phyloP scores from a whole-genome alignment of 2,797 vertebrate genomes.

The Syngnathus acus region DNA sequence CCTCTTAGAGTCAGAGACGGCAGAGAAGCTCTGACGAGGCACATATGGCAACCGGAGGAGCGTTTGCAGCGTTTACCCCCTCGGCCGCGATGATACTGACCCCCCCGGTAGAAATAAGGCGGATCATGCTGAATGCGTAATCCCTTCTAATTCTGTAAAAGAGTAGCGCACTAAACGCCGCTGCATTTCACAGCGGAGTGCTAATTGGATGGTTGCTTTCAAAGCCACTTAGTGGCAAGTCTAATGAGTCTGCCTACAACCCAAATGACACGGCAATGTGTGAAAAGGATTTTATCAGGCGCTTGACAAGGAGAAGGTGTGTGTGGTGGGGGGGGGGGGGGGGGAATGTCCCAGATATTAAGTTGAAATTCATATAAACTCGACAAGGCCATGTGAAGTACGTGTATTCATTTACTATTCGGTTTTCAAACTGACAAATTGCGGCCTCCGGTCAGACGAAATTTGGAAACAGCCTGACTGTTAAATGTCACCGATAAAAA shows the following conservation, averaged over 20 bases:
- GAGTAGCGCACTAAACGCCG: constrained; percentile 63
- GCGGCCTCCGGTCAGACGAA: not conserved
- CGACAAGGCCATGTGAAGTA: constrained; percentile 24
- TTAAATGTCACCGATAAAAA: not conserved
- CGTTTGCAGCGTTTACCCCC: constrained; percentile 62
- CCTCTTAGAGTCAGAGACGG: constrained; percentile 55
- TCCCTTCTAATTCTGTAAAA: constrained; percentile 71
- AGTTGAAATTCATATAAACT: constrained; percentile 41
- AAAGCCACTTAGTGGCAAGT: constrained; percentile 70
- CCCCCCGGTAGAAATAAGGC: constrained; percentile 71
- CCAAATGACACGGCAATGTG: constrained; percentile 55
- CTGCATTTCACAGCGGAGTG: constrained; percentile 67
- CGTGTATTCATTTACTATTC: constrained; percentile 10
- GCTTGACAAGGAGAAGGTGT: constrained; percentile 44
- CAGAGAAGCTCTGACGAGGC: constrained; percentile 42
- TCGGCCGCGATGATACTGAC: constrained; percentile 54
- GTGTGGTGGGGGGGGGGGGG: constrained; percentile 16
- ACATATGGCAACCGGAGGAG: constrained; percentile 58
- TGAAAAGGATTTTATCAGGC: constrained; percentile 53
- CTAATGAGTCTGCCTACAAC: constrained; percentile 68
- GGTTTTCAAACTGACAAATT: not conserved
- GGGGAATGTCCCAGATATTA: constrained; percentile 36
- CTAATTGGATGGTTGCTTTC: constrained; percentile 74
- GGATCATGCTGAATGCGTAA: constrained; percentile 70
- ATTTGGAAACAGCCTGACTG: not conserved